A percentile compares a stretch with the other conserved stretches of the same genome.
Conservation (phyloP, 2,888 invertebrate species). For the Helicoverpa assulta region DNA sequence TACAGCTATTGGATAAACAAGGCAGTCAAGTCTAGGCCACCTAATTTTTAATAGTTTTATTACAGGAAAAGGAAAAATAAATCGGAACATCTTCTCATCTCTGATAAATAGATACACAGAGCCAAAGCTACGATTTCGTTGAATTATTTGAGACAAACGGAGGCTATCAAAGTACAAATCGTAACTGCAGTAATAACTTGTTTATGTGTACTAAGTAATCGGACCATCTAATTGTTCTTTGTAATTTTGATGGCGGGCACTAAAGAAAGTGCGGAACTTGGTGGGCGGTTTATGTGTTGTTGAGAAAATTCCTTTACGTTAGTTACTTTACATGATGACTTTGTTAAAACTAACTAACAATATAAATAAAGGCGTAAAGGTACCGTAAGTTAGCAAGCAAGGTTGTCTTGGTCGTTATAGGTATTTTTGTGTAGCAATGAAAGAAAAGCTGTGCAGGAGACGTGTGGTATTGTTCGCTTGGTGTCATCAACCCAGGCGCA, state of each 20-base stretch:
- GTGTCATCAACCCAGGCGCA: conserved; percentile 81
- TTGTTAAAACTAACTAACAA: neutral
- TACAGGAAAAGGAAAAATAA: too few relatives aligned
- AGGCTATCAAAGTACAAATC: conserved; percentile 47
- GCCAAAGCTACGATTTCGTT: conserved; percentile 34
- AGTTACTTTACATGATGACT: neutral
- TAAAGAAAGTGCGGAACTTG: conserved; percentile 42
- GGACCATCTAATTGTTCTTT: conserved; percentile 54
- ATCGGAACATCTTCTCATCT: neutral
- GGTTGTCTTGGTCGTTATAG: conserved; percentile 35
- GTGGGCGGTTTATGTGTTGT: conserved; percentile 17
- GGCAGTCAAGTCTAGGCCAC: too few relatives aligned
- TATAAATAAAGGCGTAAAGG: conserved; percentile 13
- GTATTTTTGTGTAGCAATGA: conserved; percentile 65
- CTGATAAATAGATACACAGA: conserved; percentile 17
- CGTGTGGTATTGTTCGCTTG: conserved; percentile 65
- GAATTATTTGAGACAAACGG: conserved; percentile 14
- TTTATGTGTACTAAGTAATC: conserved; percentile 61
- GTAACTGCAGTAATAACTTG: conserved; percentile 44
- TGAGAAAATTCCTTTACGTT: conserved; percentile 5
- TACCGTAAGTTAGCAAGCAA: conserved; percentile 50
- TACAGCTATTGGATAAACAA: too few relatives aligned
- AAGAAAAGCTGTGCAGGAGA: conserved; percentile 64
- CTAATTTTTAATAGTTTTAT: too few relatives aligned
- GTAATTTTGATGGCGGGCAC: conserved; percentile 40